These are phyloP conservation scores for Epinotia nisella DNA, from an alignment of 2,888 invertebrate genomes.

Conservation along the genomic window DNA sequence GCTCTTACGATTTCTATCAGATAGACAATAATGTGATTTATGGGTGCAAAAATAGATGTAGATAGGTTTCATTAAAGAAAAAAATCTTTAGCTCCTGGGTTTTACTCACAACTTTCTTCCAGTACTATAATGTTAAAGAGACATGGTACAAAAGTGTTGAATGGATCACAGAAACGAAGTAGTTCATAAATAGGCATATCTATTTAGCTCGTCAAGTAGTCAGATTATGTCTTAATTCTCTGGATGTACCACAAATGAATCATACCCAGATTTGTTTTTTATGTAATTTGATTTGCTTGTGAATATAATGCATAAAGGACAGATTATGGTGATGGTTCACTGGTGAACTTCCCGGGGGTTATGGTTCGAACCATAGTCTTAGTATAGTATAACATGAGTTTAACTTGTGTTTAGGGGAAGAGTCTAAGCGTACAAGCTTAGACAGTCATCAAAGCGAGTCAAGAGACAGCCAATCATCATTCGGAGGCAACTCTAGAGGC, in stretches of 20 bases:
- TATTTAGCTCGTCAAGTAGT: not conserved
- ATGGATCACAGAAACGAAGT: not conserved
- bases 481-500: constrained; percentile 77
- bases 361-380: constrained; percentile 49
- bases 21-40: too few relatives aligned
- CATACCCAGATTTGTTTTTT: not conserved
- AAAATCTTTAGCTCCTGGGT: too few relatives aligned
- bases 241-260: constrained; percentile 10
- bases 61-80: too few relatives aligned
- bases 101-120: too few relatives aligned
- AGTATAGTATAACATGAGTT: constrained; percentile 44
- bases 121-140: too few relatives aligned
- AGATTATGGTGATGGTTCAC: not conserved
- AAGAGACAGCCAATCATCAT: constrained; percentile 76
- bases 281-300: not conserved
- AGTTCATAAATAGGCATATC: not conserved
- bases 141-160: not conserved
- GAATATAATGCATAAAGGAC: not conserved
- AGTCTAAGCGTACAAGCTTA: constrained; percentile 82
- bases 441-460: constrained; percentile 77
- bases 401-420: constrained; percentile 69
- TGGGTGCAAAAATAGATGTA: too few relatives aligned
- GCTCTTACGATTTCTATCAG: too few relatives aligned
- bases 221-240: constrained; percentile 7
- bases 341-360: constrained; percentile 16